phyloP scores from a whole-genome alignment of 2,797 vertebrate genomes.

The Tiaroga cobitis region DNA sequence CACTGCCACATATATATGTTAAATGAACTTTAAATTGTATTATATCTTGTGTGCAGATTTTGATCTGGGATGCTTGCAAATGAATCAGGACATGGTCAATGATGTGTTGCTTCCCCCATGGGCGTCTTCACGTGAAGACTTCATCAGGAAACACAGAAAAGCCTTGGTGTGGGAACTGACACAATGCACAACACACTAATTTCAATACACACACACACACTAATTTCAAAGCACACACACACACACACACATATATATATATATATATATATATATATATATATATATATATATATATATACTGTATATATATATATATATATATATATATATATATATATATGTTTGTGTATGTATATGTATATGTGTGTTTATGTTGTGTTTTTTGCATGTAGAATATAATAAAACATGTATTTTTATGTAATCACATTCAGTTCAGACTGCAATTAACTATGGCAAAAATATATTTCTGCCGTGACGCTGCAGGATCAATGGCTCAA shows the following conservation, averaged over 20 bases:
- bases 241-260: too few relatives aligned
- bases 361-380: not conserved
- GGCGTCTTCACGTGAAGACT: slow-evolving; percentile 91
- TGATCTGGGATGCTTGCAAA: slow-evolving; percentile 90
- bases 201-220: not conserved
- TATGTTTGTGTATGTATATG: too few relatives aligned
- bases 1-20: not conserved
- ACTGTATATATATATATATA: too few relatives aligned
- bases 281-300: not conserved
- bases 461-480: not conserved
- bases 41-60: slow-evolving; percentile 77
- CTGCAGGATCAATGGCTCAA: not conserved
- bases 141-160: slow-evolving; percentile 90
- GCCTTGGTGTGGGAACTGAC: slow-evolving; percentile 81
- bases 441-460: not conserved
- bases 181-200: not conserved
- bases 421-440: not conserved
- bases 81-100: slow-evolving; percentile 87
- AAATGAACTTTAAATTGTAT: not conserved
- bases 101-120: slow-evolving; percentile 89
- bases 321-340: not conserved
- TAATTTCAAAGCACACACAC: too few relatives aligned
- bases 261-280: not conserved
- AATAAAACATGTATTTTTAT: not conserved
- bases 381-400: not conserved